Evolutionary conservation across 2,888 invertebrate genomes (phyloP).

Genomic region (Chaetogeoica ovagalla): DNA sequence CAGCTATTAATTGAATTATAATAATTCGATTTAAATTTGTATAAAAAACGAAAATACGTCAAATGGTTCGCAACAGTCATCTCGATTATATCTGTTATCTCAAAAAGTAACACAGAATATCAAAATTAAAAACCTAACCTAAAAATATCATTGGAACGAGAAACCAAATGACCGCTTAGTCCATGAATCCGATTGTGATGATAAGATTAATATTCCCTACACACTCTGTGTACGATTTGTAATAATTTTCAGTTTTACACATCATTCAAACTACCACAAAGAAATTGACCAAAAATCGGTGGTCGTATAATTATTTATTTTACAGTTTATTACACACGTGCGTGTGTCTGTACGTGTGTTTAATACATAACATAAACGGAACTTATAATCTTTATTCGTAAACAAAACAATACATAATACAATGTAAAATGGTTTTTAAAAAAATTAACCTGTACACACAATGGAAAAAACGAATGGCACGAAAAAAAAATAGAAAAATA

Average conservation of each 20-base stretch:
- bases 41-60: no score
- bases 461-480: conserved; percentile 34
- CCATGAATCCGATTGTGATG: background rate
- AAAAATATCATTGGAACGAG: background rate
- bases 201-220: background rate
- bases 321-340: no score
- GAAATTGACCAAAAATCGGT: no score
- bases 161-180: background rate
- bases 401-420: conserved; percentile 1
- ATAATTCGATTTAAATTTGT: no score
- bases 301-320: no score
- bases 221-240: no score
- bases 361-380: no score
- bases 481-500: background rate
- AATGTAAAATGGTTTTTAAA: background rate
- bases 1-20: background rate
- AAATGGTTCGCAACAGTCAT: no score
- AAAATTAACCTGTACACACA: background rate
- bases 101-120: background rate
- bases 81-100: background rate
- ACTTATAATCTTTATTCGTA: background rate
- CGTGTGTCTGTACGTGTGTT: no score
- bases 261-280: no score
- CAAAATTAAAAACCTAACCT: background rate
- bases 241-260: no score